Percentiles rank a stretch among this genome's conserved stretches.
Conservation (phyloP, 2,113 vertebrate genomes). For the Thinocorus orbignyianus region DNA sequence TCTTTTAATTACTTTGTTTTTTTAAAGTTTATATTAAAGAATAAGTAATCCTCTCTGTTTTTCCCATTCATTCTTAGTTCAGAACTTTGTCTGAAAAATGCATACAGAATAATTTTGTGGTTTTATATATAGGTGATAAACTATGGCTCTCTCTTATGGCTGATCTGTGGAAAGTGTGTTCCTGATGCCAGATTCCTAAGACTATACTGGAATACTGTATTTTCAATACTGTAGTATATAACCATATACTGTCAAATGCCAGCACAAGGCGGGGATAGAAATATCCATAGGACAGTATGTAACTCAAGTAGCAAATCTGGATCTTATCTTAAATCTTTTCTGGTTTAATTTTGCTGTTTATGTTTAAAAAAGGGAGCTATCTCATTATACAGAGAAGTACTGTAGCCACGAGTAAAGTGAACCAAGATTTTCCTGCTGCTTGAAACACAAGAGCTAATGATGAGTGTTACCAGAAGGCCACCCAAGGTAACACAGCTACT, state of each 20-base stretch:
- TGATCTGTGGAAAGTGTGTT: fast-evolving
- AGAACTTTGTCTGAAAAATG: neutral
- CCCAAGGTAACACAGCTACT: neutral
- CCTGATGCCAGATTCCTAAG: neutral
- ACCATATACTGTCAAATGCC: neutral
- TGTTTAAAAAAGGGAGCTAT: neutral
- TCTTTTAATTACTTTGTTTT: neutral
- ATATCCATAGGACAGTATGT: neutral
- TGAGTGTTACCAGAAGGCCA: neutral
- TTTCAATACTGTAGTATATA: neutral
- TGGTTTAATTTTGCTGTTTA: neutral
- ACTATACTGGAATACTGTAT: neutral
- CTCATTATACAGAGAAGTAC: neutral
- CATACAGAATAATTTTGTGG: neutral
- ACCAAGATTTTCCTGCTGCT: neutral
- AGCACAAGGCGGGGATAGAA: neutral
- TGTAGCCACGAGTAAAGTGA: neutral
- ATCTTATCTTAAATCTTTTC: neutral
- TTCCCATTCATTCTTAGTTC: neutral
- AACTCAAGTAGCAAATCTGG: neutral
- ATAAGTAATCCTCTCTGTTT: neutral
- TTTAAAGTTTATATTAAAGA: neutral
- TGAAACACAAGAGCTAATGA: neutral
- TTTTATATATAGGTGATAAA: neutral
- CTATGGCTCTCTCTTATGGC: neutral